Evolutionary conservation across 2,888 invertebrate genomes (phyloP).

Genomic region (Odontocerum albicorne): DNA sequence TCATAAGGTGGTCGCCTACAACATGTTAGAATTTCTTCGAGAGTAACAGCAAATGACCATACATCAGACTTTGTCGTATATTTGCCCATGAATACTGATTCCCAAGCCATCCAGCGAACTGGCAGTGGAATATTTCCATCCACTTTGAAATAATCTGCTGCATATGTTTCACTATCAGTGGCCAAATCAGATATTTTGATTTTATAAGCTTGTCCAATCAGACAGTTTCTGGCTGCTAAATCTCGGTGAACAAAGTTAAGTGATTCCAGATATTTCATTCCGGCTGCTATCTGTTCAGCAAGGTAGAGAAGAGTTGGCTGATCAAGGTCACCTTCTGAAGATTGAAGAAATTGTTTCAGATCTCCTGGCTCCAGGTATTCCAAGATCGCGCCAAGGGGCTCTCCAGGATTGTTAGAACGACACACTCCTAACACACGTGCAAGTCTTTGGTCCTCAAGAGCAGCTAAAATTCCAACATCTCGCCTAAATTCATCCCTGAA

Average conservation of each 20-base stretch:
- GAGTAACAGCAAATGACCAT: constrained; percentile 85
- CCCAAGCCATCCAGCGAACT: constrained; percentile 89
- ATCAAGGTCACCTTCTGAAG: constrained; percentile 8
- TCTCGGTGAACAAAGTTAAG: constrained; percentile 85
- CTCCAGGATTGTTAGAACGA: constrained; percentile 70
- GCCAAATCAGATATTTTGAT: constrained; percentile 79
- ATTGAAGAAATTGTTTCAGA: constrained; percentile 81
- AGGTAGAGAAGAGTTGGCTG: constrained; percentile 69
- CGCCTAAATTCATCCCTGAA: constrained; percentile 41
- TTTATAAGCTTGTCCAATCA: constrained; percentile 72
- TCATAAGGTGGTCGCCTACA: constrained; percentile 83
- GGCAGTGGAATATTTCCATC: constrained; percentile 61
- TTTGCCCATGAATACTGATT: constrained; percentile 76
- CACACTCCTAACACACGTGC: constrained; percentile 73
- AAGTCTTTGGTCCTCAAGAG: constrained; percentile 71
- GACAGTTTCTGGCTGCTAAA: constrained; percentile 83
- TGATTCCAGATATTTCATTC: constrained; percentile 88
- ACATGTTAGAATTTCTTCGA: constrained; percentile 86
- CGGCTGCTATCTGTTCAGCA: constrained; percentile 86
- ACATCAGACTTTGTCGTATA: constrained; percentile 84
- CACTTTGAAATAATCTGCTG: constrained; percentile 69
- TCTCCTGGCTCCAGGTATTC: constrained; percentile 80
- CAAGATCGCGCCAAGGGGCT: constrained; percentile 75
- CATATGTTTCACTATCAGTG: constrained; percentile 67
- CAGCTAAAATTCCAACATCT: constrained; percentile 70